Base-by-base conservation (phyloP, 2,797 vertebrate species). In the Chelmon rostratus region DNA sequence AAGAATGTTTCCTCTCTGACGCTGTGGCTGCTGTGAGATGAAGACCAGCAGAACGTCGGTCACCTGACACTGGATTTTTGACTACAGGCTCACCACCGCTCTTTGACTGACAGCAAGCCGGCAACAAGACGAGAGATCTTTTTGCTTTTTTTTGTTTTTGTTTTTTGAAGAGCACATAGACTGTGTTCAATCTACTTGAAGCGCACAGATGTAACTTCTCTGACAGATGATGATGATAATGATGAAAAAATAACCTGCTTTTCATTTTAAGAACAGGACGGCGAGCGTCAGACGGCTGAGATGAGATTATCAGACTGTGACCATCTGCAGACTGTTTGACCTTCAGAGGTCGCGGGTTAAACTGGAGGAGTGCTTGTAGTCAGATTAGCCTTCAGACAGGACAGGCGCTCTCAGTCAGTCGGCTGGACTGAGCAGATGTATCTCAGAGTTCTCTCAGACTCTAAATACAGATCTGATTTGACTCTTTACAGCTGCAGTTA, bases 61-160 rank as follows among this genome's bases (percentile, higher is more conserved):
- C 92, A 90, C 61, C 73, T 80, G 86, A 93, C 92, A 91, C 92
- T 94, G 93, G 93, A 94, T 91, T 87, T 88, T 65, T 50, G 46
- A 69, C 83, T 56, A 52, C 42, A 78, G 71, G 68, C 83, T 87
- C 78, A 79, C 80, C 79, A 59, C 31, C 65, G 46, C 67, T 79
- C 66, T 84, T 65, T 84, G 80, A 71, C 80, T 76, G 64, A 81
- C 84, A 68, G 82, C 87, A 65, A 76, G 76, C 84, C 79, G 49
- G 70, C 78, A 68, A 79, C 68, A 72, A 65, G 68, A 82, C 1
- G 62, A 81, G 75, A 62, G 64, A 38, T 75, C 56, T 56, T 67
- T 76, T 72, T 80, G 61, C 67, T 5, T 38, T 53, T 4, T 52
- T 64, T 23, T 68, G 9, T 42, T 42, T 67, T 6, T 38, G 47